Evolutionary conservation across 2,888 invertebrate species (phyloP).

Genomic region (Rotaria sp.): DNA sequence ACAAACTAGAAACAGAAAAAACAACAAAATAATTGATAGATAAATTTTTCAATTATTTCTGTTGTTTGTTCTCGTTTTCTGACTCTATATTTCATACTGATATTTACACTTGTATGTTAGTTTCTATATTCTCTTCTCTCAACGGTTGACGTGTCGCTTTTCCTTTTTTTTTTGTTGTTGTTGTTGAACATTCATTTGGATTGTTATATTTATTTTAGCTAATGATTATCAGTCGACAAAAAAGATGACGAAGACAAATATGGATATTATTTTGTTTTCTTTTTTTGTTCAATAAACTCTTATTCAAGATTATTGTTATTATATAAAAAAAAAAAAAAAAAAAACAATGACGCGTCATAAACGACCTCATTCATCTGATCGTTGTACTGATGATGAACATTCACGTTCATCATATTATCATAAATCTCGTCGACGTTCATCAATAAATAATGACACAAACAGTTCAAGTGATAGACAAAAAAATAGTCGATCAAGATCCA

Average conservation of each 20-base stretch:
- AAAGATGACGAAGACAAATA: neutral
- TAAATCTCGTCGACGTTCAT: neutral
- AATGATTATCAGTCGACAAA: neutral
- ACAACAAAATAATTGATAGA: too few species aligned
- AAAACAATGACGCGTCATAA: neutral
- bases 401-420: neutral
- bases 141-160: neutral
- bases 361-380: slow-evolving; percentile 15
- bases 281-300: slow-evolving; percentile 12
- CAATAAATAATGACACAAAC: neutral
- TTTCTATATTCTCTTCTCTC: neutral
- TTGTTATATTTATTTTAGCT: neutral
- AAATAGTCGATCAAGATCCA: neutral
- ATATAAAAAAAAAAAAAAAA: neutral
- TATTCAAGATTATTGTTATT: neutral
- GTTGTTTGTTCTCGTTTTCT: too few species aligned
- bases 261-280: slow-evolving; percentile 5
- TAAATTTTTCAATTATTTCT: too few species aligned
- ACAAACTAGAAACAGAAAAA: neutral
- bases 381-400: neutral
- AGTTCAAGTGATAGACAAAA: neutral
- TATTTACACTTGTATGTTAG: neutral
- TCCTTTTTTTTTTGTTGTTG: neutral
- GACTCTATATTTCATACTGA: too few species aligned
- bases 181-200: neutral